Evolutionary conservation across 1,140 invertebrate species (phyloP).

Genomic region (Orchestia grillus): DNA sequence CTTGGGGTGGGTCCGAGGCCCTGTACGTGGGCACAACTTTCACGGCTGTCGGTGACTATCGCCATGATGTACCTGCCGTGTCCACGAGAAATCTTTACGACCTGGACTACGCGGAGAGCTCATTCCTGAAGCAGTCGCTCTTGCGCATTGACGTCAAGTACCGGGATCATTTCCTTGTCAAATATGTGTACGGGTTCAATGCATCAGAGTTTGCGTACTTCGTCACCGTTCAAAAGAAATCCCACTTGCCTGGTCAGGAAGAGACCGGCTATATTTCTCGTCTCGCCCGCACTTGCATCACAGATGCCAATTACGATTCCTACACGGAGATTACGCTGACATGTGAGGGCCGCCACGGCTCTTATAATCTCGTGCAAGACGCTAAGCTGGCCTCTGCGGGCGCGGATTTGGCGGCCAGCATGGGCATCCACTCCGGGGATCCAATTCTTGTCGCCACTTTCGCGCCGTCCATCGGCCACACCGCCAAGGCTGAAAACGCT

Average conservation of each 20-base stretch:
- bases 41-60: conserved; percentile 90
- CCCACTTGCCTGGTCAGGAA: conserved; percentile 84
- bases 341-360: conserved; percentile 70
- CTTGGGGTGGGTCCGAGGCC: conserved; percentile 83
- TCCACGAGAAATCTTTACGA: conserved; percentile 86
- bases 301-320: conserved; percentile 90
- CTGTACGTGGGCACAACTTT: conserved; percentile 96
- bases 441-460: conserved; percentile 87
- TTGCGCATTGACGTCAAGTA: conserved; percentile 93
- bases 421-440: conserved; percentile 84
- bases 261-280: conserved; percentile 85
- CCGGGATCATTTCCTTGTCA: conserved; percentile 92
- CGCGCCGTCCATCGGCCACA: conserved; percentile 85
- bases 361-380: conserved; percentile 92
- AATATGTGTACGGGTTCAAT: conserved; percentile 96
- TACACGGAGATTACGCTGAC: conserved; percentile 82
- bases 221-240: conserved; percentile 93
- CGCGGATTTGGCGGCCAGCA: conserved; percentile 81
- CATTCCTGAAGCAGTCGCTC: conserved; percentile 88
- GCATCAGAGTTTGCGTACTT: conserved; percentile 95
- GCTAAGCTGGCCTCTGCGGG: conserved; percentile 87
- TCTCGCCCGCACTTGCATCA: conserved; percentile 84
- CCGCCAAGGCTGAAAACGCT: conserved; percentile 80
- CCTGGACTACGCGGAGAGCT: conserved; percentile 84
- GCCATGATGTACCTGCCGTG: conserved; percentile 94